Evolutionary conservation across 2,113 vertebrate genomes (phyloP), one percentile per base, ranked within the genome.

Genomic region (Anarhynchus alexandrinus): DNA sequence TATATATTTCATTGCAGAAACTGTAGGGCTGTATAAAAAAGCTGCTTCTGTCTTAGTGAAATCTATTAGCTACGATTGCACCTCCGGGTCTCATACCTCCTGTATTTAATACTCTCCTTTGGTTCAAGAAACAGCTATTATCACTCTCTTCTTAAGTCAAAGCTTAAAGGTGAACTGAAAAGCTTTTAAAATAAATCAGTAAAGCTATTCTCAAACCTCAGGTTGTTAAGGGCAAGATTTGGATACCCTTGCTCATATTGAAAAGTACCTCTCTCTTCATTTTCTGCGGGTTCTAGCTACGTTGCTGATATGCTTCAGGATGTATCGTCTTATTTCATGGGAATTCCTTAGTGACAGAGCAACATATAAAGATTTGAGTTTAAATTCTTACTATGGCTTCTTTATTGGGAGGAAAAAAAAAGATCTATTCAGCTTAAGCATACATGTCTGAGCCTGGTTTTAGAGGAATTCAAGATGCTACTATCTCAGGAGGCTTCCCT

Each of bases 141-240:
- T 94, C 79, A 30, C 74, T 93, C 86, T 81, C 70, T 66, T 96
- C 96, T 96, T 91, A 93, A 97, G 88, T 92, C 86, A 97, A 94
- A 95, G 96, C 95, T 97, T 96, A 96, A 97, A 97, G 90, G 92
- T 97, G 95, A 98, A 90, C 80, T 73, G 83, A 96, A 97, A 96
- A 95, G 92, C 93, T 96, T 97, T 96, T 80, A 96, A 93, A 96
- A 94, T 96, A 94, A 96, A 97, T 95, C 94, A 95, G 79, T 49
- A 77, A 86, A 92, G 90, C 93, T 93, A 82, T 72, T 93, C 80
- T 91, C 80, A 69, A 94, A 86, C 72, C 94, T 76, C 54, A 73
- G 67, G 83, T 52, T 93, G 89, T 93, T 71, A 93, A 71, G 29
- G 71, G 78, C 42, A 85, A 83, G 70, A 82, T 95, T 78, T 96